Conservation (phyloP, 1,140 invertebrate species). For the Phymastichus coffea region DNA sequence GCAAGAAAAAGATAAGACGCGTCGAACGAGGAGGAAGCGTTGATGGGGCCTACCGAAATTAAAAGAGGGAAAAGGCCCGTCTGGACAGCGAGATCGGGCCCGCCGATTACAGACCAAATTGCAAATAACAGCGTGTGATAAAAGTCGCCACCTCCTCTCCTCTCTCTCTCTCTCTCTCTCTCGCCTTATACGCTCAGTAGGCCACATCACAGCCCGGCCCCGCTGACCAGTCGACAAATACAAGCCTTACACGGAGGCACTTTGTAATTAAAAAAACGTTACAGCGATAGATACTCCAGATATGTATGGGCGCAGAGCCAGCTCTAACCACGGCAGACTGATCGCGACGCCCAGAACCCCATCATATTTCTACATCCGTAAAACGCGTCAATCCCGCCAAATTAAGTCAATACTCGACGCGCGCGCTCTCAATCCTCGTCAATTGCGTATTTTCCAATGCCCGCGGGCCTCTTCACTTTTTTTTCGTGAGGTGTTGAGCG, state of each 20-base stretch:
- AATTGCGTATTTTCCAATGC: too few species aligned
- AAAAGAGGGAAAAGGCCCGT: neutral
- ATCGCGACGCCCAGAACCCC: neutral
- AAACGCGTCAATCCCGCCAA: too few species aligned
- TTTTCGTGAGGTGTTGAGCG: too few species aligned
- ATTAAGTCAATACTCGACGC: too few species aligned
- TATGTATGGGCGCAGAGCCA: slow-evolving; percentile 6
- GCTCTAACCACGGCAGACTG: slow-evolving; percentile 9
- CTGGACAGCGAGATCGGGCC: slow-evolving; percentile 4
- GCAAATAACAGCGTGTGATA: slow-evolving; percentile 20
- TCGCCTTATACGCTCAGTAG: too few species aligned
- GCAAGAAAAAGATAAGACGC: slow-evolving; percentile 10
- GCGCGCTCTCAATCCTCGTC: too few species aligned
- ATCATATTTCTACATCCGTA: too few species aligned
- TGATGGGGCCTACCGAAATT: slow-evolving; percentile 8
- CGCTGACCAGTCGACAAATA: slow-evolving; percentile 7
- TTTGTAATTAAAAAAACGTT: slow-evolving; percentile 44
- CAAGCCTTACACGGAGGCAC: slow-evolving; percentile 20
- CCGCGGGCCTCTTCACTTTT: too few species aligned
- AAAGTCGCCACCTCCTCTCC: neutral
- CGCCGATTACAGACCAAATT: slow-evolving; percentile 19
- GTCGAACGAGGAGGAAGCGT: slow-evolving; percentile 8
- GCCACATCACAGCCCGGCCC: neutral
- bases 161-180: neutral
- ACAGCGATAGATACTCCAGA: slow-evolving; percentile 34